phyloP scores from a whole-genome alignment of 2,113 vertebrate genomes.

The Probosciger aterrimus region DNA sequence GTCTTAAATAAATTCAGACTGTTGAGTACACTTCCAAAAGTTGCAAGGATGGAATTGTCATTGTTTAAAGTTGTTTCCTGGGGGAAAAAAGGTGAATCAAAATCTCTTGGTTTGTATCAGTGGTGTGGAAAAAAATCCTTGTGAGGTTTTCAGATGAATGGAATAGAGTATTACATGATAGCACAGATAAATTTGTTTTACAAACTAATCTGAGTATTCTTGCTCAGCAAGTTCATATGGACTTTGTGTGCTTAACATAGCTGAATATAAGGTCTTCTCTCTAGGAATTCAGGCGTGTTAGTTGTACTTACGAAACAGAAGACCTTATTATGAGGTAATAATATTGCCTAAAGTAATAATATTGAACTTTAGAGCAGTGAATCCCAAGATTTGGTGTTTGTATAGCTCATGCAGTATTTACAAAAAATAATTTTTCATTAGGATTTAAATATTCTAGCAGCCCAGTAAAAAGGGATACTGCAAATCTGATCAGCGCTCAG shows the following conservation, averaged over 20 bases:
- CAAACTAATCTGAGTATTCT: background rate
- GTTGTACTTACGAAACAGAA: background rate
- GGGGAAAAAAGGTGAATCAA: background rate
- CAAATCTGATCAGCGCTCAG: background rate
- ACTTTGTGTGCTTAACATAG: background rate
- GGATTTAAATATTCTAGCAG: background rate
- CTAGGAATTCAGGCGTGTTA: background rate
- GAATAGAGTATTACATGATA: constrained; percentile 24
- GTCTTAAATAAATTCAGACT: background rate
- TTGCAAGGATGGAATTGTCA: background rate
- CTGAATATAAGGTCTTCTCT: background rate
- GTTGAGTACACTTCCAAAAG: background rate
- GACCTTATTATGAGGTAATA: background rate
- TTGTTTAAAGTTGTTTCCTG: background rate
- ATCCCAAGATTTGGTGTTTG: background rate
- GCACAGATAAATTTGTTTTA: background rate
- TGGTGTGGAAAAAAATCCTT: background rate
- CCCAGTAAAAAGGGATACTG: background rate
- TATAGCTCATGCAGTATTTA: background rate
- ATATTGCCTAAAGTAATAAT: background rate
- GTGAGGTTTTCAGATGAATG: background rate
- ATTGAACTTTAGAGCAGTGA: background rate
- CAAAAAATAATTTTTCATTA: background rate
- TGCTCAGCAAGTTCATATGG: background rate
- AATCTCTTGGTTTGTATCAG: background rate